Base-by-base conservation (phyloP, 2,113 vertebrate genomes). In the Cyphomyrus discorhynchus region DNA sequence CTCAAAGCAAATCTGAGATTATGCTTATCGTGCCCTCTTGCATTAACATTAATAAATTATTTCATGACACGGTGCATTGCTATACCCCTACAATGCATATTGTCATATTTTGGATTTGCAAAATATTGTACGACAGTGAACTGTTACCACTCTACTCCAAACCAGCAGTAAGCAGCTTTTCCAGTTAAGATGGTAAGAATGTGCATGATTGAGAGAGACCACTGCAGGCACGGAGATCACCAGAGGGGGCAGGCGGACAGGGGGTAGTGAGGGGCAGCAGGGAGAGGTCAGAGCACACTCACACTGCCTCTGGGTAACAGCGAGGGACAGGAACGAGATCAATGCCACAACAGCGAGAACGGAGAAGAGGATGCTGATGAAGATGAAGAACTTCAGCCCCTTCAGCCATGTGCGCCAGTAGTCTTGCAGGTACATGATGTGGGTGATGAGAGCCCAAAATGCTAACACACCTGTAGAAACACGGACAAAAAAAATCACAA, bases 371-470 rank as follows among this genome's bases (percentile, higher is more conserved):
- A 95, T 88, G 0, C 97, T 98, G 6, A 98, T 94, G 24, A 92
- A 92, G 47, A 99, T 97, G 95, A 99, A 99, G 95, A 99, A 97
- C 87, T 93, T 97, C 66, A 99, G 95, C 31, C 98, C 98, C 92
- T 98, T 98, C 90, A 99, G 96, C 98, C 98, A 99, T 35, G 98
- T 99, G 92, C 98, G 96, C 98, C 98, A 99, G 95, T 96, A 99
- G 94, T 99, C 98, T 94, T 99, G 98, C 88, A 98, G 92, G 93
- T 99, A 99, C 98, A 99, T 99, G 93, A 98, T 93, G 91, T 99
- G 98, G 0, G 97, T 98, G 94, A 97, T 97, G 35, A 99, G 96
- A 87, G 95, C 94, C 98, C 98, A 99, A 88, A 99, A 93, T 0
- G 98, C 98, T 93, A 99, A 93, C 82, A 98, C 98, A 90, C 98